These are phyloP conservation scores for Lepidostoma basale DNA, from an alignment of 1,140 invertebrate species.

Conservation along the genomic window DNA sequence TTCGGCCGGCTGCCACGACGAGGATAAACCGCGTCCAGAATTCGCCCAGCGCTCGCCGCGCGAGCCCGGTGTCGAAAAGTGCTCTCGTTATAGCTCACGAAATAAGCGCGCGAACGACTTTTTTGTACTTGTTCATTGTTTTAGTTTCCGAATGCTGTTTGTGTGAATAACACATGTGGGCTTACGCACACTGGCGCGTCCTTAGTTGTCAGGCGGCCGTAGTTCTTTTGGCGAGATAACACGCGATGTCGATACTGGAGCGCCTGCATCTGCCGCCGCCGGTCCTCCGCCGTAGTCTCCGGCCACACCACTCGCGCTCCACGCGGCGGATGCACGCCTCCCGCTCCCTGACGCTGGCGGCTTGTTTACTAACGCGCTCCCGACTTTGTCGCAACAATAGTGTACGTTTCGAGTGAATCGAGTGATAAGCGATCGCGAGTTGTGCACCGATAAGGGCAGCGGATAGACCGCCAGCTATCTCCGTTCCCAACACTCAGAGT, in stretches of 20 bases:
- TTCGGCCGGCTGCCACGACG: slow-evolving; percentile 2
- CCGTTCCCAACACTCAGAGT: too few relatives aligned
- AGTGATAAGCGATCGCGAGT: too few relatives aligned
- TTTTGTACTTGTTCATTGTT: not conserved
- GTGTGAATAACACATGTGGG: slow-evolving; percentile 4
- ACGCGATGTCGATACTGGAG: slow-evolving; percentile 2
- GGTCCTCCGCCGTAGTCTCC: not conserved
- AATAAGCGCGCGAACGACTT: not conserved
- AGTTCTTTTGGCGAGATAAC: slow-evolving; percentile 20
- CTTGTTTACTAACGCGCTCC: not conserved
- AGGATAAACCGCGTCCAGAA: slow-evolving; percentile 17
- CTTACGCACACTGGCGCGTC: not conserved
- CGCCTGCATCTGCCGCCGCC: not conserved
- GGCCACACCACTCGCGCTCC: not conserved
- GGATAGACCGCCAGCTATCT: too few relatives aligned
- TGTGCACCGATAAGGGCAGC: too few relatives aligned
- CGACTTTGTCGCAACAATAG: too few relatives aligned
- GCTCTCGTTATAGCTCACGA: not conserved
- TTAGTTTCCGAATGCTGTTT: not conserved
- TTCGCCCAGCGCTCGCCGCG: not conserved
- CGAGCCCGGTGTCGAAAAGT: slow-evolving; percentile 9
- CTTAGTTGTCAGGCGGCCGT: slow-evolving; percentile 4
- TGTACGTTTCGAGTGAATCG: too few relatives aligned
- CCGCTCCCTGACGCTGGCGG: not conserved
- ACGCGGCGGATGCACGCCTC: not conserved